Base-by-base conservation (phyloP, 2,888 invertebrate species). In the Calephelis perditalis region DNA sequence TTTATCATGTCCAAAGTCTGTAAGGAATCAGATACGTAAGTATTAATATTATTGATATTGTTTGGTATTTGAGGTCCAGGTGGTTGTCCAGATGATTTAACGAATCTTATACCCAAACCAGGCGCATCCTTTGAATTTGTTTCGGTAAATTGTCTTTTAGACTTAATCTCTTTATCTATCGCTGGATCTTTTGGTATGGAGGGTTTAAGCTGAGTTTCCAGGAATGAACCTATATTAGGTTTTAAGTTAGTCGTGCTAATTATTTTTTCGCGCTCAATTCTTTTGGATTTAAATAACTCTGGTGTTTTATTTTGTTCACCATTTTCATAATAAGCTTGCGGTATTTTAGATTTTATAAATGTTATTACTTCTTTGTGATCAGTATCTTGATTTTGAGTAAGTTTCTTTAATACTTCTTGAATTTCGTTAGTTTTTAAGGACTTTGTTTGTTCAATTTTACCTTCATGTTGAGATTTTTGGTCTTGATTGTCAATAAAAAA, bases 201-300 rank as follows among this genome's bases (percentile, higher is more conserved):
- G 10, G 11, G 26, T 6, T 40, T 56, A 9, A 26, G 36, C 10
- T 44, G 11, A 6, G 2, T 5, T 15, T 11, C 26, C 26, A 45
- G 3, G n/a, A 54, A 44, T 35, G 37, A 15, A 45, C 46, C 26
- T 9, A 61, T 52, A 37, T n/a, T 52, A 11, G 58, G 46, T 47
- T 62, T 54, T 9, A 54, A 55, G 12, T n/a, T 40, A 37, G n/a
- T 46, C 3, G 37, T 15, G 26, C 26, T 54, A 2, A 36, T 43
- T 15, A 15, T 10, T 46, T 55, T 58, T 15, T 40, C 47, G 35
- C 43, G 6, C 40, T 40, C 8, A 8, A 26, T 57, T 49, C 46
- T 56, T 9, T 49, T 35, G 45, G 54, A n/a, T 37, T 66, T 60
- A n/a, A 26, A 45, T 55, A 49, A 26, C 9, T 59, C 59, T 46